phyloP scores from a whole-genome alignment of 1,140 invertebrate species.

The Nasonia longicornis region DNA sequence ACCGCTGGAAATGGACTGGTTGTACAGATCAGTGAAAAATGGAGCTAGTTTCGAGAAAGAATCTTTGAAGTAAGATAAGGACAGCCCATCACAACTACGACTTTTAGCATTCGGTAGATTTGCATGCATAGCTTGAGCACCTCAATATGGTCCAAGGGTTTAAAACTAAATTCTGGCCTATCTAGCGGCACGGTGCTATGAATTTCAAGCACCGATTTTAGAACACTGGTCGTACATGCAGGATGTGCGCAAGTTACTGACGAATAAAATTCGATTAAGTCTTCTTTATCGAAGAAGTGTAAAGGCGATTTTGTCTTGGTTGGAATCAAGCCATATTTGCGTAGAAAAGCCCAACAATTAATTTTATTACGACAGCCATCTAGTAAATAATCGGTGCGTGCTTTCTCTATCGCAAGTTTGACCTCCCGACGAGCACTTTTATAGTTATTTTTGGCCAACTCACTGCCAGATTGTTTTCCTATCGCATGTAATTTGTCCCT shows the following conservation, averaged over 20 bases:
- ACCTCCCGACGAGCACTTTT: neutral
- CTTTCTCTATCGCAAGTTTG: neutral
- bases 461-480: no score
- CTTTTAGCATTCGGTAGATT: neutral
- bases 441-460: no score
- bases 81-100: neutral
- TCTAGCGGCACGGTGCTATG: no score
- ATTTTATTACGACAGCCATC: neutral
- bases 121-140: neutral
- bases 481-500: no score
- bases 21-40: neutral
- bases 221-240: no score
- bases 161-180: no score
- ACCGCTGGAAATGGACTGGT: neutral
- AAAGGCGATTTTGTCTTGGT: neutral
- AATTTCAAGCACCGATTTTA: no score
- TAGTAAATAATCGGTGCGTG: neutral
- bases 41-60: neutral
- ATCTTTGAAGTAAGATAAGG: neutral
- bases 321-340: neutral
- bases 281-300: neutral
- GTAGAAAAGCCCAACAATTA: no score
- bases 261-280: neutral
- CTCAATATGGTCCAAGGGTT: no score
- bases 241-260: neutral